phyloP scores from a whole-genome alignment of 2,113 vertebrate genomes.

The Chiloscyllium plagiosum region DNA sequence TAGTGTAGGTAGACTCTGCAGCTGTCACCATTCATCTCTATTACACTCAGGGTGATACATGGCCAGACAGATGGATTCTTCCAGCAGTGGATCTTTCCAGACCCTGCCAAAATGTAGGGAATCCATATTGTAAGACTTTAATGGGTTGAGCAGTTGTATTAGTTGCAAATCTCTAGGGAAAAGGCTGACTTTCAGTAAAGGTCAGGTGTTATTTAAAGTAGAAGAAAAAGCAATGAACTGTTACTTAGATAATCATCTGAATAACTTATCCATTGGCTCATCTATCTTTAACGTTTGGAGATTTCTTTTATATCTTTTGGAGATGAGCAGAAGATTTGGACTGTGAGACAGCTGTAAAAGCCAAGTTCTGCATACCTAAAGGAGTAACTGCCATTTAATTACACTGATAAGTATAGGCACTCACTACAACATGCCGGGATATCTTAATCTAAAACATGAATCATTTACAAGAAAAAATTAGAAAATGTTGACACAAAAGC shows the following conservation, averaged over 20 bases:
- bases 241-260: background rate
- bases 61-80: conserved; percentile 21
- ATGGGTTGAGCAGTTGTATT: background rate
- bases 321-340: background rate
- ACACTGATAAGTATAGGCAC: background rate
- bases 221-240: background rate
- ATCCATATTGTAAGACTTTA: conserved; percentile 14
- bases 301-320: background rate
- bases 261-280: background rate
- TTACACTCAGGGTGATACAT: background rate
- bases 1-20: background rate
- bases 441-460: background rate
- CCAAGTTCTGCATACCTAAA: background rate
- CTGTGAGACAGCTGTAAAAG: background rate
- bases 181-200: background rate
- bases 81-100: background rate
- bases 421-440: background rate
- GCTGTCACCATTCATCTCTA: background rate
- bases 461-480: background rate
- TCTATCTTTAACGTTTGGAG: background rate
- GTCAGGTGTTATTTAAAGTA: background rate
- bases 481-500: background rate
- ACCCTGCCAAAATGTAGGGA: background rate
- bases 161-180: background rate
- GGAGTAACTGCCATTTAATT: background rate